These are phyloP conservation scores for Bergia sp. DNA, from an alignment of 92 coral and sea anemone species.

Conservation along the genomic window DNA sequence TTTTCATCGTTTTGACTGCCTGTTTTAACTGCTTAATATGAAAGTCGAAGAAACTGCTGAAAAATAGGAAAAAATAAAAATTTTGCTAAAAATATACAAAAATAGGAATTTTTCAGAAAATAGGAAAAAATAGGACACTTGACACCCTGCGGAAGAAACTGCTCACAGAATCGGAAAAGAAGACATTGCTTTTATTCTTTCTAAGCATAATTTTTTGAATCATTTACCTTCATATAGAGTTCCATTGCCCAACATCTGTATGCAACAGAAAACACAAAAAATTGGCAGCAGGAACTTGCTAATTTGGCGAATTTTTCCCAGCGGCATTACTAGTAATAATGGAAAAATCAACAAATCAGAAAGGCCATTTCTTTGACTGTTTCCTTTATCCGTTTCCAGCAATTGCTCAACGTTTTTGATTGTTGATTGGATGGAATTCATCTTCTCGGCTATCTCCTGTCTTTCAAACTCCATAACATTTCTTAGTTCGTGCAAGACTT, in stretches of 20 bases:
- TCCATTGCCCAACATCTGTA: background rate
- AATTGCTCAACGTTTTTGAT: background rate
- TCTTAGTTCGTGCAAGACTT: background rate
- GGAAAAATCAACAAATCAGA: background rate
- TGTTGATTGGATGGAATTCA: background rate
- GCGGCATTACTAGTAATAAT: background rate
- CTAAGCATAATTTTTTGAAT: no score
- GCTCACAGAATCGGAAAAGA: no score
- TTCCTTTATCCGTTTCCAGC: background rate
- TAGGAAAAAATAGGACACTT: no score
- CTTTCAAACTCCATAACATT: background rate
- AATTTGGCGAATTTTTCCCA: background rate
- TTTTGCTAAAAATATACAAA: no score
- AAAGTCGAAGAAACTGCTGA: no score
- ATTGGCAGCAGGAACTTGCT: background rate
- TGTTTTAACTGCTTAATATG: no score
- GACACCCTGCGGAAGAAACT: no score
- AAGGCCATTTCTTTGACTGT: background rate
- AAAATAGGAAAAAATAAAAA: no score
- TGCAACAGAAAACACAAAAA: background rate
- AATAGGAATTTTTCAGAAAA: no score
- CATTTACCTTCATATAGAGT: background rate
- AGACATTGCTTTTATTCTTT: no score
- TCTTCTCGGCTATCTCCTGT: background rate
- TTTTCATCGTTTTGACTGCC: no score